These are phyloP conservation scores for Peromyscus polionotus DNA, from an alignment of 2,113 vertebrate genomes.

Conservation along the genomic window DNA sequence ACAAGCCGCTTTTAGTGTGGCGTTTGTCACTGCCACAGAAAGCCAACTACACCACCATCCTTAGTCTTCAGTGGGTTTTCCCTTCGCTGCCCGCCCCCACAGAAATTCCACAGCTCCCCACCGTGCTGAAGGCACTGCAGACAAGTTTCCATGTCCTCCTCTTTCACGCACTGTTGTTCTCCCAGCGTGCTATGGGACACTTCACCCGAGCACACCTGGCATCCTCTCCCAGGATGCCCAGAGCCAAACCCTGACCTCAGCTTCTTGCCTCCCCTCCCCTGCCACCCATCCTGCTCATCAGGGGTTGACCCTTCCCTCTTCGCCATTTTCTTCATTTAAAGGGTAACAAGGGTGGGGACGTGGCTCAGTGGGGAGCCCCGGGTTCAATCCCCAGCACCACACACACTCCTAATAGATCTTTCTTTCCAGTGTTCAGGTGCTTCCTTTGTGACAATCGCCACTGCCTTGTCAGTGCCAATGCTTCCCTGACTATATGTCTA, in stretches of 20 bases:
- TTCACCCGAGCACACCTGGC: background rate
- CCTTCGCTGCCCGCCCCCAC: background rate
- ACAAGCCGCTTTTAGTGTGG: background rate
- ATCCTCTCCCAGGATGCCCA: too few relatives aligned
- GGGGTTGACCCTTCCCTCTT: background rate
- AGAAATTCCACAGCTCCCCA: background rate
- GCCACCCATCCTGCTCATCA: background rate
- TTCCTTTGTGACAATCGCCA: fast-evolving
- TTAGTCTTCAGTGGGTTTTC: background rate
- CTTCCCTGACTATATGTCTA: background rate
- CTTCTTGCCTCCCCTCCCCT: background rate
- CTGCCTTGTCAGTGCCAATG: background rate
- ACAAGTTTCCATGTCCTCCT: background rate
- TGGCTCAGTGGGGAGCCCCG: background rate
- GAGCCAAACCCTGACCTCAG: background rate
- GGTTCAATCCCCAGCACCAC: background rate
- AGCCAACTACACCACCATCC: background rate
- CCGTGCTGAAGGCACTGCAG: background rate
- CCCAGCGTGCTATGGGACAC: background rate
- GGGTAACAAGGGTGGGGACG: background rate
- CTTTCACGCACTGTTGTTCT: background rate
- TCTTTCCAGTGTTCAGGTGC: background rate
- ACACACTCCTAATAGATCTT: background rate
- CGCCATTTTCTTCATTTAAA: background rate
- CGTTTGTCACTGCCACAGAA: background rate